Evolutionary conservation across 2,797 vertebrate species (phyloP).

Genomic region (Coregonus ussuriensis): DNA sequence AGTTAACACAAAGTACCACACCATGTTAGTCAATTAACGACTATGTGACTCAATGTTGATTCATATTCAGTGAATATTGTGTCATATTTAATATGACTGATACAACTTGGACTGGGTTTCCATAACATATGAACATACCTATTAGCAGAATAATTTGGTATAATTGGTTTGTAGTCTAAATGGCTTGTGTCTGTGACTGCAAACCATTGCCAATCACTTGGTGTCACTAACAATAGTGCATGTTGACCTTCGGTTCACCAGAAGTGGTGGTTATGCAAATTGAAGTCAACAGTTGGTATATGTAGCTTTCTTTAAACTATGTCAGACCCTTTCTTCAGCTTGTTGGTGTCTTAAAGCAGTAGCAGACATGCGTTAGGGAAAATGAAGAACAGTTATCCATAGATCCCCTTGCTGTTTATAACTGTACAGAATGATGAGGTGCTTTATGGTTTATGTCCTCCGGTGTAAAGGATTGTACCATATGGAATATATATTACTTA

Average conservation of each 20-base stretch:
- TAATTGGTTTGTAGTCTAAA: not conserved
- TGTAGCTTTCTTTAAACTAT: conserved; percentile 5
- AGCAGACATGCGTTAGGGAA: conserved; percentile 27
- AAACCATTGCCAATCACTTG: not conserved
- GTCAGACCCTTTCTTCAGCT: conserved; percentile 2
- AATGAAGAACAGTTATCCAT: conserved; percentile 32
- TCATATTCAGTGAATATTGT: conserved; percentile 21
- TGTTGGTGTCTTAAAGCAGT: not conserved
- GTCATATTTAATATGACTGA: conserved; percentile 14
- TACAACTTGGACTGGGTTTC: conserved; percentile 1
- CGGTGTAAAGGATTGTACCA: conserved; percentile 47
- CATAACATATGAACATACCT: conserved; percentile 8
- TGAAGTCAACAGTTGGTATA: conserved; percentile 4
- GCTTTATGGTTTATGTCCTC: conserved; percentile 51
- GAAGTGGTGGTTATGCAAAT: conserved; percentile 23
- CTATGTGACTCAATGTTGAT: conserved; percentile 34
- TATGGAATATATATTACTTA: conserved; percentile 13
- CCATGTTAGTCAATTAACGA: conserved; percentile 42
- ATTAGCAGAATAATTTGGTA: conserved; percentile 4
- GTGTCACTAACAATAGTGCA: not conserved
- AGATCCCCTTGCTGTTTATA: conserved; percentile 43
- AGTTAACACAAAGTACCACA: conserved; percentile 33
- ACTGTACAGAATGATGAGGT: conserved; percentile 54
- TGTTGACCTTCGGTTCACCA: conserved; percentile 18
- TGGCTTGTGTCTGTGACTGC: not conserved